Conservation (phyloP, 2,797 vertebrate species). For the Ptychobarbus kaznakovi region DNA sequence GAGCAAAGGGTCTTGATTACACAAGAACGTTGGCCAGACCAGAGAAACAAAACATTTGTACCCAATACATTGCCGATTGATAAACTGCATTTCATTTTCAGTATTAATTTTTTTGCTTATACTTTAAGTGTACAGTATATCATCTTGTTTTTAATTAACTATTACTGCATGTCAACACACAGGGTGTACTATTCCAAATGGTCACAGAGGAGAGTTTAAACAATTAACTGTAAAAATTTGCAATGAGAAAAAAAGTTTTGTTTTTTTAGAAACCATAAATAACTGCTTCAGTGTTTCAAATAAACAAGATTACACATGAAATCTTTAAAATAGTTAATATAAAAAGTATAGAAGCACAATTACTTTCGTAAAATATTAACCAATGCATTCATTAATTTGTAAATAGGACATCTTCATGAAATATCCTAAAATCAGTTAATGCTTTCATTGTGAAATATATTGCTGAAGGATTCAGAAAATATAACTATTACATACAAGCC, state of each 20-base stretch:
- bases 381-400: background rate
- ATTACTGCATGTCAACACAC: background rate
- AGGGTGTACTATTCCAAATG: background rate
- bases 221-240: background rate
- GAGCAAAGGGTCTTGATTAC: slow-evolving; percentile 3
- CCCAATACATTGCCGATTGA: background rate
- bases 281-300: background rate
- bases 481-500: background rate
- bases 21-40: slow-evolving; percentile 29
- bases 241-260: background rate
- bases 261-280: background rate
- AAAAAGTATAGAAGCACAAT: background rate
- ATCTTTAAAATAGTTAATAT: background rate
- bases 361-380: background rate
- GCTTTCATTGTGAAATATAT: background rate
- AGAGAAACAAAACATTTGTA: slow-evolving; percentile 11
- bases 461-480: background rate
- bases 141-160: background rate
- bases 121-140: background rate
- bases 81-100: background rate
- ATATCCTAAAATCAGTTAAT: background rate
- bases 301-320: background rate
- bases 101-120: background rate
- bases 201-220: background rate
- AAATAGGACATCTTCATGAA: background rate